Base-by-base conservation (phyloP, 1,140 invertebrate species). In the Pogonus chalceus region DNA sequence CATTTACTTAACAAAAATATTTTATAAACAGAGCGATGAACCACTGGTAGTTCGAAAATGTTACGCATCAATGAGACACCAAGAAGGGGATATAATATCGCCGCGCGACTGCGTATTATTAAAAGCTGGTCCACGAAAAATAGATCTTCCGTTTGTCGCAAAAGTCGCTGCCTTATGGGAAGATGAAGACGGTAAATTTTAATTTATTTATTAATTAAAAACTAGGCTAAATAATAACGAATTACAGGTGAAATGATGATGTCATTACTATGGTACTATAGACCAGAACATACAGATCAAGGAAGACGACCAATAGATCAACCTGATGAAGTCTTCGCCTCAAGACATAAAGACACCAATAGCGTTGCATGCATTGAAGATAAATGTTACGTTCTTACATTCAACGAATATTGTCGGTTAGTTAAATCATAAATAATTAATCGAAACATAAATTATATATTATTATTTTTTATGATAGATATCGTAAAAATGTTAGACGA, bases 331-430 rank as follows among this genome's bases (percentile, higher is more conserved):
- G 85, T 97, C 39, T 98, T 96, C 74, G 94, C 94, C 21, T 96
- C 92, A 1, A 83, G 90, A 52, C 94, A 97, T 73, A 80, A 87
- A 49, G 93, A 96, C 73, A 87, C 85, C 54, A 95, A 94, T 71
- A 94, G 90, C 64, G 93, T 97, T 21, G 94, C 93, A 49, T 97
- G 93, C 70, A 96, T 98, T 62, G 94, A 98, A 70, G 94, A 98
- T 73, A 95, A 94, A 72, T 96, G 93, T 73, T 96, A 92, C 71
- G 94, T 98, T 55, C 80, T 98, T 55, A 96, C 92, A 9, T 95
- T 88, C 68, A 93, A 93, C 73, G 93, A 97, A 75, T 98, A 96
- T 69, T 96, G 92, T 80, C 84, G 95, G 92, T 97, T 64, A 74
- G 70, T 58, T 46, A 18, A 23, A 9, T 49, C 18, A 18, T 14